Evolutionary conservation across 2,113 vertebrate genomes (phyloP).

Genomic region (Mustelus asterias): DNA sequence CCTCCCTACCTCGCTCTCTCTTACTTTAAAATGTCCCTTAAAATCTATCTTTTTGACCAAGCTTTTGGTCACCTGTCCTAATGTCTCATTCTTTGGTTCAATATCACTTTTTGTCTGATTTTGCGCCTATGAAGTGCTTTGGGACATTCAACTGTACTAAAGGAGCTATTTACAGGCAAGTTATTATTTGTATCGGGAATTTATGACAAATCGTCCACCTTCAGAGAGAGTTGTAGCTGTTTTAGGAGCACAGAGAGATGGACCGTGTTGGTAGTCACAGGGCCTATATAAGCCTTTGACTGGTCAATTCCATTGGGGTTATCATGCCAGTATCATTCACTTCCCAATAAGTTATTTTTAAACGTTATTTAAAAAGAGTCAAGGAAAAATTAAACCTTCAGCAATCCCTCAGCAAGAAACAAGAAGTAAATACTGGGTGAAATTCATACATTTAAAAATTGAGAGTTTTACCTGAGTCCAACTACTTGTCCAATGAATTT

Average conservation of each 20-base stretch:
- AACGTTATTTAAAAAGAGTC: background rate
- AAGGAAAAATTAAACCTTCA: background rate
- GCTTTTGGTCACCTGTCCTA: background rate
- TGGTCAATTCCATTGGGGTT: background rate
- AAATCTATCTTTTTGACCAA: background rate
- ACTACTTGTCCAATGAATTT: slow-evolving; percentile 68
- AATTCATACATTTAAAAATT: background rate
- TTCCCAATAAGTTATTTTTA: background rate
- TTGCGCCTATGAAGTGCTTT: background rate
- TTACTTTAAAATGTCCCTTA: background rate
- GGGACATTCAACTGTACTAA: background rate
- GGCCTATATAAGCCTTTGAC: background rate
- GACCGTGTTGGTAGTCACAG: too few species aligned
- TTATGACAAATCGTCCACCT: background rate
- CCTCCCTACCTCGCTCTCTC: background rate
- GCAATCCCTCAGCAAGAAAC: background rate
- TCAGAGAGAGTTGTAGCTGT: background rate
- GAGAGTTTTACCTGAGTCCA: slow-evolving; percentile 63
- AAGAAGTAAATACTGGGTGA: background rate
- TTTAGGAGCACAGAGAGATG: background rate
- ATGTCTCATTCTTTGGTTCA: background rate
- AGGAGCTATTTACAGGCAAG: background rate
- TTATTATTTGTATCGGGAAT: background rate
- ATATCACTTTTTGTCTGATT: background rate
- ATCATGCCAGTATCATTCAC: background rate